Base-by-base conservation (phyloP, 2,797 vertebrate genomes). In the Schizopygopsis pylzovi region DNA sequence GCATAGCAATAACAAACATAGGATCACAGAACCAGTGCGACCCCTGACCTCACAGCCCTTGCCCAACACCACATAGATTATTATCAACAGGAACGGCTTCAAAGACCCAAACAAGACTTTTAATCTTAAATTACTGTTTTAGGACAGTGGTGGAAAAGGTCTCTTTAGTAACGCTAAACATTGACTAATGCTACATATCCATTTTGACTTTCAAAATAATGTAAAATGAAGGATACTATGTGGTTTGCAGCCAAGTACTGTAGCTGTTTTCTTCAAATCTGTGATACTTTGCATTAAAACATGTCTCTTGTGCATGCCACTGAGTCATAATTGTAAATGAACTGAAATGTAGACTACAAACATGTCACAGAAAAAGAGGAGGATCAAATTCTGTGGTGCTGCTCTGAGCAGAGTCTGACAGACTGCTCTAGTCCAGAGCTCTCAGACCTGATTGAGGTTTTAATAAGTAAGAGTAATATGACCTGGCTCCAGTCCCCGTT, bases 1-100 rank as follows among this genome's bases (percentile, higher is more conserved):
- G 88, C 92, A 94, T 86, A 95, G 94, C 94, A 95, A 96, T 94
- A 96, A 95, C 93, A 96, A 96, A 96, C 94, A 96, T 86, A 79
- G 92, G 92, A 95, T 95, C 94, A 95, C 92, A 95, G 94, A 91
- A 39, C 90, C 43, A 87, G 86, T 77, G 37, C 89, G 83, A 95
- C 94, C 94, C 92, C 90, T 94, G 94, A 95, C 93, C 94, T 91
- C 18, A 65, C 43, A 86, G 76, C 86, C 89, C 91, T 89, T 91
- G 85, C 89, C 52, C 82, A 89, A 92, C 84, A 89, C 73, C 85
- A 47, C 56, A 87, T 87, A 91, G 94, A 95, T 95, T 91, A 79
- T 82, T 94, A 95, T 94, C 92, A 59, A 90, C 85, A 61, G 56
- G 63, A 86, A 80, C 59, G 39, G 67, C 85, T 89, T 87, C 75